A percentile compares a stretch with the other conserved stretches of the same genome.
phyloP scores from a whole-genome alignment of 2,113 vertebrate species.

The Poecilia latipinna region DNA sequence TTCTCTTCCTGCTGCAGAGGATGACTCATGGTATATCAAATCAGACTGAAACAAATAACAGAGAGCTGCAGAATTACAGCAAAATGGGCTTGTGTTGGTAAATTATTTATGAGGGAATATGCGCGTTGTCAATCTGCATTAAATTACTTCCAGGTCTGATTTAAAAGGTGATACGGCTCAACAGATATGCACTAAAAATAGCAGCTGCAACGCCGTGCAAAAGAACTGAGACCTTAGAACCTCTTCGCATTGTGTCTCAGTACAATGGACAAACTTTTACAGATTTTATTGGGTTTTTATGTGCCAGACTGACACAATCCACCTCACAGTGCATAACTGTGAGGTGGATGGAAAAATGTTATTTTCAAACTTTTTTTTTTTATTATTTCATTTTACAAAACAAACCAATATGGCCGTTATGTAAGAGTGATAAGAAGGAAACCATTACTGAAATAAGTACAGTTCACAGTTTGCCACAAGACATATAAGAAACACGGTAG shows the following conservation, averaged over 20 bases:
- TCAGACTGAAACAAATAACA: conserved; percentile 36
- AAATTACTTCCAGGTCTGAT: too few relatives aligned
- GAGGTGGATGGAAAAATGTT: background rate
- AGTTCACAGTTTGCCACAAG: background rate
- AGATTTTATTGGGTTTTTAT: too few relatives aligned
- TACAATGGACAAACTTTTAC: too few relatives aligned
- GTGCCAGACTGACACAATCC: too few relatives aligned
- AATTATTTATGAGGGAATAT: background rate
- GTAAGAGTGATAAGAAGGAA: background rate
- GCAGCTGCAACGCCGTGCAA: too few relatives aligned
- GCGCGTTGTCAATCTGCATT: too few relatives aligned
- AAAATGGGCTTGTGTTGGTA: background rate
- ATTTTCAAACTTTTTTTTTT: background rate
- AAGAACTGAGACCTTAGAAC: too few relatives aligned
- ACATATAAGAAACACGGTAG: background rate
- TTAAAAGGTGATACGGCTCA: too few relatives aligned
- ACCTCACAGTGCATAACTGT: background rate
- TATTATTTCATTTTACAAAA: background rate
- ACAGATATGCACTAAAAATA: too few relatives aligned
- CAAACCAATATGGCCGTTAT: background rate
- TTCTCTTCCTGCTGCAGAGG: conserved; percentile 69
- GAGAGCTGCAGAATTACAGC: conserved; percentile 7
- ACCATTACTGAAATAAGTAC: background rate
- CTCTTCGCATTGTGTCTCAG: too few relatives aligned
- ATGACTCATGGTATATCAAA: conserved; percentile 72